Evolutionary conservation across 2,888 invertebrate species (phyloP).

Genomic region (Lycia hirtaria): DNA sequence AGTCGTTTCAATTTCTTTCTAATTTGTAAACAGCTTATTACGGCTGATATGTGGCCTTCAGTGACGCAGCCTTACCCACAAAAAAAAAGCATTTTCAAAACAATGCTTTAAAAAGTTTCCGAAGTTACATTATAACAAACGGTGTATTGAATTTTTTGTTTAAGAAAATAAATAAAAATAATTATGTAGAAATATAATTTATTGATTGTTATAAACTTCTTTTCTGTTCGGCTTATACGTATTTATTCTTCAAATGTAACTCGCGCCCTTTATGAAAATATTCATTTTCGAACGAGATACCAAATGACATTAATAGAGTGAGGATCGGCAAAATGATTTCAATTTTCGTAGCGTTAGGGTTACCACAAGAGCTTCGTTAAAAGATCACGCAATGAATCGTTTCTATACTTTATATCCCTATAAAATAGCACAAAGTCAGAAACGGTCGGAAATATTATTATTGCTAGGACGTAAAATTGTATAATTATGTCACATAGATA

Average conservation of each 20-base stretch:
- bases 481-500: neutral
- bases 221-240: neutral
- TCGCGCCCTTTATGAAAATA: constrained; percentile 8
- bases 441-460: no score
- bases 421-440: no score
- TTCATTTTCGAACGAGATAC: constrained; percentile 16
- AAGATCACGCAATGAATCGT: neutral
- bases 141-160: no score
- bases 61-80: neutral
- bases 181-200: neutral
- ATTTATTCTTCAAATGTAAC: neutral
- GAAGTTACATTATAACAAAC: no score
- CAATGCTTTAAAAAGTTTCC: no score
- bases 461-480: neutral
- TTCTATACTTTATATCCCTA: neutral
- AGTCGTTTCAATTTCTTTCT: constrained; percentile 35
- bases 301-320: constrained; percentile 26
- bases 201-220: neutral
- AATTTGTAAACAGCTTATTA: constrained; percentile 27
- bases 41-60: constrained; percentile 9
- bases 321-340: constrained; percentile 25
- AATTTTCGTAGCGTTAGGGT: constrained; percentile 24
- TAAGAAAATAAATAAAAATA: no score
- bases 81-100: no score
- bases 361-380: constrained; percentile 9